These are phyloP conservation scores for Anthopleura sola DNA, from an alignment of 64 coral and sea anemone genomes.

Conservation along the genomic window DNA sequence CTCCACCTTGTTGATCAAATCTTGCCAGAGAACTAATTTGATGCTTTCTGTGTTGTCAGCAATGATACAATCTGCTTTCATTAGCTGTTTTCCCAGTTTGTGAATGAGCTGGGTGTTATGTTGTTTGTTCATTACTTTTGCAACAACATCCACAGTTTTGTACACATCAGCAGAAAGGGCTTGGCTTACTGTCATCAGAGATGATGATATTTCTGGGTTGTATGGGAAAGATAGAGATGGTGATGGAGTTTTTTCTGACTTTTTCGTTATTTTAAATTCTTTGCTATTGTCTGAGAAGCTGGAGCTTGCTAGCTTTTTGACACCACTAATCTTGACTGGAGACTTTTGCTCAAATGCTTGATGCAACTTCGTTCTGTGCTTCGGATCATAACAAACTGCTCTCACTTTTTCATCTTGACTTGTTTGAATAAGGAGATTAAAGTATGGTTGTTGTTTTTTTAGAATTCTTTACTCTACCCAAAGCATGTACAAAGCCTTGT, in stretches of 20 bases:
- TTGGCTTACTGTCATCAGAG: constrained; percentile 63
- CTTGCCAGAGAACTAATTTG: constrained; percentile 74
- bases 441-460: constrained; percentile 37
- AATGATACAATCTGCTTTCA: constrained; percentile 81
- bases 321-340: constrained; percentile 79
- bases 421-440: constrained; percentile 77
- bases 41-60: constrained; percentile 87
- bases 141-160: constrained; percentile 58
- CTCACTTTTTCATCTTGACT: constrained; percentile 59
- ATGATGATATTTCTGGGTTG: constrained; percentile 68
- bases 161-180: constrained; percentile 43
- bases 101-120: constrained; percentile 61
- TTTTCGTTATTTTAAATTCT: constrained; percentile 71
- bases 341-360: constrained; percentile 74
- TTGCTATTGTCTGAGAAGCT: constrained; percentile 56
- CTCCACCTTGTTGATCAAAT: constrained; percentile 72
- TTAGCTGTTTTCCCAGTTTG: constrained; percentile 63
- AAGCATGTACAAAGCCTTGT: too few relatives aligned
- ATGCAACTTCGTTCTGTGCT: constrained; percentile 55
- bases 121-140: constrained; percentile 73
- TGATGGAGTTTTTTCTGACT: constrained; percentile 63
- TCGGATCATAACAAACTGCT: constrained; percentile 63
- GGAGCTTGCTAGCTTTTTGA: constrained; percentile 61
- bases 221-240: constrained; percentile 55
- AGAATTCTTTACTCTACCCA: too few relatives aligned